Conservation (phyloP, 2,888 invertebrate genomes). For the Apodemia zela region DNA sequence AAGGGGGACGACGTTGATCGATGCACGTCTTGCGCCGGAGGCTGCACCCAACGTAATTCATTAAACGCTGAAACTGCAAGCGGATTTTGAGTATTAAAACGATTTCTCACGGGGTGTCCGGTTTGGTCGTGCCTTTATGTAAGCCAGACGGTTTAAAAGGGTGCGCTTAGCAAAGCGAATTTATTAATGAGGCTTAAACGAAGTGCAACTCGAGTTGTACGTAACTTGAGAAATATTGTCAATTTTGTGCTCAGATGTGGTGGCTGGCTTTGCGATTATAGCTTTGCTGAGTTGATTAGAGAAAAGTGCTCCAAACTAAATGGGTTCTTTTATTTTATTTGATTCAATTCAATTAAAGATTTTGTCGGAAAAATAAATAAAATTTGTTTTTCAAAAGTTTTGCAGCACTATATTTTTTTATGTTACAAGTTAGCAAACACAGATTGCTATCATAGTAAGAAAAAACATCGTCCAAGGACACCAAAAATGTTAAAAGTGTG, state of each 20-base stretch:
- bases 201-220: constrained; percentile 27
- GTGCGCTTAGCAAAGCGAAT: constrained; percentile 61
- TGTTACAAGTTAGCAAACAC: too few relatives aligned
- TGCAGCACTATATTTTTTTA: too few relatives aligned
- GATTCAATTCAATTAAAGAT: not conserved
- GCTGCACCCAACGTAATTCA: constrained; percentile 80
- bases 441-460: too few relatives aligned
- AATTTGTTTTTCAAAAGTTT: too few relatives aligned
- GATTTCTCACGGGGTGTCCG: constrained; percentile 77
- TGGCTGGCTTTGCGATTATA: constrained; percentile 2
- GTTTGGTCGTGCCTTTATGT: constrained; percentile 59
- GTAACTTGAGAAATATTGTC: constrained; percentile 20
- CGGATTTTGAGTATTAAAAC: constrained; percentile 80
- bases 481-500: too few relatives aligned
- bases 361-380: not conserved
- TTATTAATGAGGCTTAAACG: constrained; percentile 57
- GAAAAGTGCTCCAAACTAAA: not conserved
- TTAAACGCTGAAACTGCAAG: constrained; percentile 79
- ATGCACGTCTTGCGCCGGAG: constrained; percentile 83
- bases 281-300: not conserved
- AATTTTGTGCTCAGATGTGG: constrained; percentile 22
- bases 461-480: too few relatives aligned
- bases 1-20: constrained; percentile 80
- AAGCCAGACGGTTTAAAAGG: constrained; percentile 47
- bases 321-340: not conserved